These are phyloP conservation scores for Actinernus sp. DNA, from an alignment of 92 coral and sea anemone species.

Conservation along the genomic window DNA sequence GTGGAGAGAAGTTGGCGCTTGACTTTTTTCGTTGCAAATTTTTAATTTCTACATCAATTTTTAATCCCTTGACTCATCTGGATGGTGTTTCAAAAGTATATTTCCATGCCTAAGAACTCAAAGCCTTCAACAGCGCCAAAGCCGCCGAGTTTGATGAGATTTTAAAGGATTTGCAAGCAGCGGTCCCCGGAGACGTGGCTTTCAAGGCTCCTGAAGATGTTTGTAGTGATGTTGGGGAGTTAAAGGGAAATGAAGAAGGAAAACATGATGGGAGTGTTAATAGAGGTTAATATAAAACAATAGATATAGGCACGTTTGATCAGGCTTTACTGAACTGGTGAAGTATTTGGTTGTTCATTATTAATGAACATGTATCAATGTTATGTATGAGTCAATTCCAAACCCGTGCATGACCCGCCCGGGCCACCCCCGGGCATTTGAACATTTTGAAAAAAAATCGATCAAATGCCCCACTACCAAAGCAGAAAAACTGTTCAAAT, in stretches of 20 bases:
- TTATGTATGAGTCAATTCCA: too few relatives aligned
- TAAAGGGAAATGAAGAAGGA: constrained; percentile 10
- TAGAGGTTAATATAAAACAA: too few relatives aligned
- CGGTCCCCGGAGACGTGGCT: constrained; percentile 23
- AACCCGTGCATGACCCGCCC: too few relatives aligned
- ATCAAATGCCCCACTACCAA: too few relatives aligned
- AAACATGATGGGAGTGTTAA: too few relatives aligned
- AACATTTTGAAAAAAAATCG: too few relatives aligned
- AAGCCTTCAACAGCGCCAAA: constrained; percentile 7
- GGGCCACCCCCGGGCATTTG: too few relatives aligned
- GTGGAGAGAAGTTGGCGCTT: background rate
- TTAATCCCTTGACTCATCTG: background rate
- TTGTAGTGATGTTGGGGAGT: constrained; percentile 14
- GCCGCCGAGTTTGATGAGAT: constrained; percentile 43
- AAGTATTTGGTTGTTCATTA: too few relatives aligned
- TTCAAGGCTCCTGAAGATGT: constrained; percentile 29
- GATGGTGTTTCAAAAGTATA: background rate
- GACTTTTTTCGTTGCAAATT: background rate
- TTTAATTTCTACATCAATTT: background rate
- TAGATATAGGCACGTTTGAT: too few relatives aligned
- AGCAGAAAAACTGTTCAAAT: too few relatives aligned
- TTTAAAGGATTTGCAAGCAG: constrained; percentile 8
- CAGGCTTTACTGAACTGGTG: too few relatives aligned
- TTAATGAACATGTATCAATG: too few relatives aligned
- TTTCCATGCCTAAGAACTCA: constrained; percentile 17